Evolutionary conservation across 1,140 invertebrate genomes (phyloP).

Genomic region (Manduca sexta): DNA sequence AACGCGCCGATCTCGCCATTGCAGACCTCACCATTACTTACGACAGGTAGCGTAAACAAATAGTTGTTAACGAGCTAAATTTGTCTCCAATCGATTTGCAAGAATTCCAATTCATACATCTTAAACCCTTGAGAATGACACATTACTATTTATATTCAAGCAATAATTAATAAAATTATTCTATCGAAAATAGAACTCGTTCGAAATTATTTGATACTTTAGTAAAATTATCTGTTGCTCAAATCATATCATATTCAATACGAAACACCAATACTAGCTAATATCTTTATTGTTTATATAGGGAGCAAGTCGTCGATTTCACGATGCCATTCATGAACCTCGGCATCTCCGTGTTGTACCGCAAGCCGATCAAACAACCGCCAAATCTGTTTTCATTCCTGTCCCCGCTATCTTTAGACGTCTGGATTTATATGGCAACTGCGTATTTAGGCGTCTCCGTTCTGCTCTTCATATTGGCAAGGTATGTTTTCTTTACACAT

Average conservation of each 20-base stretch:
- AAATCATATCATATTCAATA: no score
- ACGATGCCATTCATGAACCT: conserved; percentile 98
- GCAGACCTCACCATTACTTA: conserved; percentile 96
- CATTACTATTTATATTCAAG: no score
- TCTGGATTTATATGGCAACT: conserved; percentile 97
- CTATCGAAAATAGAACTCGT: no score
- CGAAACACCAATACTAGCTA: no score
- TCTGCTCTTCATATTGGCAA: conserved; percentile 92
- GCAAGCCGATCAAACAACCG: conserved; percentile 91
- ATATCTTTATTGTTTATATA: conserved; percentile 22
- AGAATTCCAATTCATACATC: no score
- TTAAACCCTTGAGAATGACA: no score
- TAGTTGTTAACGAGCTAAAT: background rate
- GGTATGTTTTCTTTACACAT: conserved; percentile 76
- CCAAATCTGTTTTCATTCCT: conserved; percentile 95
- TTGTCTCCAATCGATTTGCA: no score
- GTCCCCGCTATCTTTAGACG: conserved; percentile 93
- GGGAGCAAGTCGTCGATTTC: conserved; percentile 90
- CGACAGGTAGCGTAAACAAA: conserved; percentile 72
- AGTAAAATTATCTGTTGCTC: no score
- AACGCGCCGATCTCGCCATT: conserved; percentile 93
- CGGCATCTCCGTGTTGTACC: conserved; percentile 94
- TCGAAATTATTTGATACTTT: no score
- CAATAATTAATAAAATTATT: no score
- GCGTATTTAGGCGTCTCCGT: conserved; percentile 95